phyloP scores from a whole-genome alignment of 2,888 invertebrate genomes.

The Sympetrum striolatum region DNA sequence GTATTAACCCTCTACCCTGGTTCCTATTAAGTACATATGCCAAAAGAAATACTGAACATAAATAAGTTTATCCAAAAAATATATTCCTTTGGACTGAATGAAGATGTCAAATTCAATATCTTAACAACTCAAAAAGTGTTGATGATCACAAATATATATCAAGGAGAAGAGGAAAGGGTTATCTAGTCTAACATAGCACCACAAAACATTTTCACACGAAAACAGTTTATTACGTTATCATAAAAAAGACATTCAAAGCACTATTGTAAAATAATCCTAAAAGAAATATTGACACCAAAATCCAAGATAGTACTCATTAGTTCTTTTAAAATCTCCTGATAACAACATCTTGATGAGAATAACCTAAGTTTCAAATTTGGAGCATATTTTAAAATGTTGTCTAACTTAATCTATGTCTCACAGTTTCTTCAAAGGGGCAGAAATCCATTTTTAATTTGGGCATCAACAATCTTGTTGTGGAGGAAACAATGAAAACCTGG shows the following conservation, averaged over 20 bases:
- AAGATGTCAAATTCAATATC: not conserved
- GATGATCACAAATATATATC: not conserved
- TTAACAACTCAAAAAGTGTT: not conserved
- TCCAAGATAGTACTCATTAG: constrained; percentile 12
- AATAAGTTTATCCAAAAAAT: not conserved
- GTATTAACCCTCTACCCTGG: not conserved
- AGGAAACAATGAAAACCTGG: constrained; percentile 1
- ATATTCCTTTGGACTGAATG: not conserved
- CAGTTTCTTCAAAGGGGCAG: not conserved
- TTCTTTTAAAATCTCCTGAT: constrained; percentile 1
- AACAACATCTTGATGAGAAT: not conserved
- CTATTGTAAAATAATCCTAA: constrained; percentile 25
- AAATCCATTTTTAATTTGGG: not conserved
- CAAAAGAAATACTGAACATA: not conserved
- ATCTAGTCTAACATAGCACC: constrained; percentile 22
- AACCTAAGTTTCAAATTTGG: not conserved
- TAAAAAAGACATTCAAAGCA: constrained; percentile 40
- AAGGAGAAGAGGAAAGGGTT: not conserved
- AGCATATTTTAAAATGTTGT: constrained; percentile 10
- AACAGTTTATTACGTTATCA: constrained; percentile 37
- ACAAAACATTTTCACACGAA: constrained; percentile 31
- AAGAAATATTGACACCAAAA: constrained; percentile 3
- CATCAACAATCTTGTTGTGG: not conserved
- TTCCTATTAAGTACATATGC: not conserved
- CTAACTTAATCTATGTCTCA: constrained; percentile 12